Evolutionary conservation across 2,888 invertebrate genomes (phyloP).

Genomic region (Phyllotreta striolata): DNA sequence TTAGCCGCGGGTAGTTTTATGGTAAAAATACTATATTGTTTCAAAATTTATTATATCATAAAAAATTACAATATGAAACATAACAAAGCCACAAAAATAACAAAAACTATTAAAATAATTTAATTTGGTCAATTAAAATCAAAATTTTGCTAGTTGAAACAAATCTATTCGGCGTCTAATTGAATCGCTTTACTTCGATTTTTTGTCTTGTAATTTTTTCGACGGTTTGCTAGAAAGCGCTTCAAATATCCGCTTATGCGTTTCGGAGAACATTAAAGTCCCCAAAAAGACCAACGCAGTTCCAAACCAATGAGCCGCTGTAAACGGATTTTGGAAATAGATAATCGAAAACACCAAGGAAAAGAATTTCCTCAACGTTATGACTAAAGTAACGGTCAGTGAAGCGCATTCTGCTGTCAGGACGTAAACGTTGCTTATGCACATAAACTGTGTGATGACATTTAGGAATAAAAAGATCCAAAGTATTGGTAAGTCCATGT

Average conservation of each 20-base stretch:
- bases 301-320: conserved; percentile 89
- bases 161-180: too few species aligned
- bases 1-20: too few species aligned
- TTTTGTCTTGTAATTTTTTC: too few species aligned
- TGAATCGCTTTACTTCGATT: too few species aligned
- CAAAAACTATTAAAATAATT: too few species aligned
- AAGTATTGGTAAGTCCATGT: conserved; percentile 74
- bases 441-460: conserved; percentile 89
- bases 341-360: conserved; percentile 94
- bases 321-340: conserved; percentile 95
- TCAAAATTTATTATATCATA: too few species aligned
- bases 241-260: conserved; percentile 34
- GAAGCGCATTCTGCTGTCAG: conserved; percentile 94
- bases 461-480: conserved; percentile 83
- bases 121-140: too few species aligned
- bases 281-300: conserved; percentile 90
- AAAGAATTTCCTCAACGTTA: conserved; percentile 94
- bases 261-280: conserved; percentile 66
- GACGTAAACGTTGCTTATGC: conserved; percentile 94
- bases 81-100: too few species aligned
- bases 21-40: too few species aligned
- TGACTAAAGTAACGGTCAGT: conserved; percentile 92
- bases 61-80: too few species aligned
- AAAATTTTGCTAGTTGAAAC: too few species aligned
- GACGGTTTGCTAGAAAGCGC: conserved; percentile 2